Evolutionary conservation across 2,888 invertebrate genomes (phyloP).

Genomic region (Chaetoderma sp.): DNA sequence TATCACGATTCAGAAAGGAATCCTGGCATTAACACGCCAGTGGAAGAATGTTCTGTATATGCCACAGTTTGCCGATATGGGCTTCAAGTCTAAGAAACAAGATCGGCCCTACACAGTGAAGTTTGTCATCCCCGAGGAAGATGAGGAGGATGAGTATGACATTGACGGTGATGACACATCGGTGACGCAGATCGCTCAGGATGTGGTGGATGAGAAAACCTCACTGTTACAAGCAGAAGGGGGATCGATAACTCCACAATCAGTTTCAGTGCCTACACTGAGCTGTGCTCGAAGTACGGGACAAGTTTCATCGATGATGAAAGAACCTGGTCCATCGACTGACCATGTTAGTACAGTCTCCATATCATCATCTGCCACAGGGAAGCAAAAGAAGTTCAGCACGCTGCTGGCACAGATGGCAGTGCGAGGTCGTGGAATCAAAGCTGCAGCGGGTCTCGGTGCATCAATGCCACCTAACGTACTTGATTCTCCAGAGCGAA

Average conservation of each 20-base stretch:
- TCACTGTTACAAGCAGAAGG: conserved; percentile 76
- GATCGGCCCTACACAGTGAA: conserved; percentile 80
- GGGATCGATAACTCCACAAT: conserved; percentile 54
- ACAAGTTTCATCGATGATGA: neutral
- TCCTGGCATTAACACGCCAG: conserved; percentile 94
- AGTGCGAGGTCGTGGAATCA: too few species aligned
- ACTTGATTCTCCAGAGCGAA: conserved; percentile 5
- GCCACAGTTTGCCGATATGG: conserved; percentile 88
- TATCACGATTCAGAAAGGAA: conserved; percentile 89
- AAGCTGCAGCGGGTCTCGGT: too few species aligned
- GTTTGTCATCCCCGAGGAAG: conserved; percentile 77
- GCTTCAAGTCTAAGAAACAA: conserved; percentile 78
- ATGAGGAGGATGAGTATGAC: conserved; percentile 42
- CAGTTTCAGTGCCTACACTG: conserved; percentile 30
- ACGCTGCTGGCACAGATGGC: too few species aligned
- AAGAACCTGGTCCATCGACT: neutral
- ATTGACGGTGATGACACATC: conserved; percentile 46
- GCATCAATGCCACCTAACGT: too few species aligned
- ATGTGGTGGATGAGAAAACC: conserved; percentile 81
- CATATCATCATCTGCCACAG: too few species aligned
- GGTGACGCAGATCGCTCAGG: conserved; percentile 72
- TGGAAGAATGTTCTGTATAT: conserved; percentile 98
- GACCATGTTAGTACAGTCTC: too few species aligned
- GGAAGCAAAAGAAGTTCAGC: too few species aligned
- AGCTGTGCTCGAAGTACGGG: conserved; percentile 9